Evolutionary conservation across 1,140 invertebrate species (phyloP), one percentile per base, ranked within the genome.

Genomic region (Cataglyphis hispanica): DNA sequence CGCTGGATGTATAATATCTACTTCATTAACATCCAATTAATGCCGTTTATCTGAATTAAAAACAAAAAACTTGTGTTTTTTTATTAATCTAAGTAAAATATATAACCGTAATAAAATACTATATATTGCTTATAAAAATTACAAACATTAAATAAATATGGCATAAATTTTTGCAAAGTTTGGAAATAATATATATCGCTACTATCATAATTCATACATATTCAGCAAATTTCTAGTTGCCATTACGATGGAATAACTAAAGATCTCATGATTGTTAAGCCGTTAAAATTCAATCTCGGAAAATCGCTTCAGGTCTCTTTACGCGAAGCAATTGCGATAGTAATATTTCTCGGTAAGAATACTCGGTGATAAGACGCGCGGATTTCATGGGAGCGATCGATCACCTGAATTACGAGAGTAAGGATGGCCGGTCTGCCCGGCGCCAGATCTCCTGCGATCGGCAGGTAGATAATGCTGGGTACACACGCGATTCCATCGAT

Each of bases 401-500:
- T 90, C 78, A 74, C 46, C 67, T 86, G 81, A 90, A 89, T 89
- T 87, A 90, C 75, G 75, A 75, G 86, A 87, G 75, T 60, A 86
- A 87, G 85, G 40, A 76, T 63, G 61, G 61, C 56, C 85, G 63
- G 75, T 43, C 80, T 87, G 63, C 85, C 86, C 91, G 93, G 90
- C 92, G 91, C 90, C 91, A 90, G 89, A 91, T 91, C 90, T 92
- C 92, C 92, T 92, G 92, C 88, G 91, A 86, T 86, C 89, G 91
- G 91, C 93, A 94, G 92, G 92, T 93, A 90, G 90, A 92, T 93
- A 94, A 93, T 91, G 91, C 90, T 87, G 85, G 75, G 88, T 89
- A 89, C 87, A 91, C 92, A 94, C 93, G 92, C 93, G 91, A 94
- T 89, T 92, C 86, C 91, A 93, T 93, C 91, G 93, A 93, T 93